A percentile compares a stretch with the other conserved stretches of the same genome.
Conservation (phyloP, 2,113 vertebrate species). For the Hemibagrus wyckioides region DNA sequence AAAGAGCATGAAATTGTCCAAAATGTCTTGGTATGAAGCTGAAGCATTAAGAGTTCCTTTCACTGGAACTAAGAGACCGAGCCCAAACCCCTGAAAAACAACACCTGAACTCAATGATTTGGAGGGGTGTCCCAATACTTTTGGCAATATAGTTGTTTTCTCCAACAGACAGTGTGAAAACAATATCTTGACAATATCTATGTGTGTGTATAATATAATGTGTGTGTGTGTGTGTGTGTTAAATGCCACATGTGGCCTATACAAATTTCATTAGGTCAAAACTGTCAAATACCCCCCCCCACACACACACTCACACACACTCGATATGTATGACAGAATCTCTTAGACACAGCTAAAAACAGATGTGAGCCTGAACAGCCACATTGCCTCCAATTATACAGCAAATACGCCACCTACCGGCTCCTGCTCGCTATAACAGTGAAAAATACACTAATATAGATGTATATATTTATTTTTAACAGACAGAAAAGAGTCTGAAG, state of each 20-base stretch:
- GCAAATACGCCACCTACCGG: slow-evolving; percentile 30
- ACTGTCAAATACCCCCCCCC: background rate
- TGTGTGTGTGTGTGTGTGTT: background rate
- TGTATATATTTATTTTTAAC: background rate
- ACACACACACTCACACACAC: background rate
- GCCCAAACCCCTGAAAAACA: no score
- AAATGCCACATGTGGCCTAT: background rate
- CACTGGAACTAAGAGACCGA: no score
- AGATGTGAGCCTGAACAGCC: background rate
- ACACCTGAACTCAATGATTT: no score
- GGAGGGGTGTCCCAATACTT: no score
- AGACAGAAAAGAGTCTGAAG: background rate
- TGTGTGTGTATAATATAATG: background rate
- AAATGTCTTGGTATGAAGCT: no score
- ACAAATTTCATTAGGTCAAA: background rate
- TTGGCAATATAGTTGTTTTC: no score
- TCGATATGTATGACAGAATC: background rate
- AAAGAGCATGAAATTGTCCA: no score
- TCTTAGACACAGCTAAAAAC: background rate
- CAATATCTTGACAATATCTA: background rate
- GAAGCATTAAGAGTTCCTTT: no score
- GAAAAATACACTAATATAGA: background rate
- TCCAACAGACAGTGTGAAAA: no score
- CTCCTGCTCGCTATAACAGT: background rate
- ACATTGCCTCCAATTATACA: background rate